These are phyloP conservation scores for Danio aesculapii DNA, from an alignment of 2,797 vertebrate species.

Conservation along the genomic window DNA sequence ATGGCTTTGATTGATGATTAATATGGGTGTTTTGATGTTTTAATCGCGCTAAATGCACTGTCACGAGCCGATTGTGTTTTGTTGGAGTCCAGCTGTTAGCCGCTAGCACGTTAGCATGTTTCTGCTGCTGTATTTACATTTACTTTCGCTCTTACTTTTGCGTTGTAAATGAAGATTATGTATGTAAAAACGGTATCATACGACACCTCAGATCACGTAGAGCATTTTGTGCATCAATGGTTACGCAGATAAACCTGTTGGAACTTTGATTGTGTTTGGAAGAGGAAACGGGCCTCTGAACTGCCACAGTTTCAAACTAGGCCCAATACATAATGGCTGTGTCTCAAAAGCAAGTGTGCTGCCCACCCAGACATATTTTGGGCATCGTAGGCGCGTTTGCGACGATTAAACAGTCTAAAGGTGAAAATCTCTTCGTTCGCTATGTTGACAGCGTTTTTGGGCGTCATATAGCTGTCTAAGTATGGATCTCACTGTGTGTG, in stretches of 20 bases:
- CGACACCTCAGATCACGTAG: neutral
- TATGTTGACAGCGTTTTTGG: slow-evolving; percentile 1
- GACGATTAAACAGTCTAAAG: neutral
- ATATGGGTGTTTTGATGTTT: slow-evolving; percentile 2
- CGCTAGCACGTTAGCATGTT: slow-evolving; percentile 42
- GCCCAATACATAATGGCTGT: slow-evolving; percentile 48
- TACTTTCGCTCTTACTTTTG: slow-evolving; percentile 39
- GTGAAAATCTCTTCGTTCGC: neutral
- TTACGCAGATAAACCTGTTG: neutral
- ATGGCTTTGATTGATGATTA: neutral
- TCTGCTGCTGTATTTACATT: slow-evolving; percentile 49
- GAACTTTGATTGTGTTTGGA: slow-evolving; percentile 29
- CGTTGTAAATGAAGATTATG: neutral
- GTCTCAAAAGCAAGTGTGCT: slow-evolving; percentile 24
- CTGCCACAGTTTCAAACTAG: slow-evolving; percentile 43
- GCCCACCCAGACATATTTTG: slow-evolving; percentile 32
- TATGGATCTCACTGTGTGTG: neutral
- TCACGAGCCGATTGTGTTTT: slow-evolving; percentile 44
- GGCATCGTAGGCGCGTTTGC: slow-evolving; percentile 15
- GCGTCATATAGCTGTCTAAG: neutral
- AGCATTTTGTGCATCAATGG: neutral
- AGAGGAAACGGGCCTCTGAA: slow-evolving; percentile 43
- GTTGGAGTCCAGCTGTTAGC: slow-evolving; percentile 50
- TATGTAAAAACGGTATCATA: neutral
- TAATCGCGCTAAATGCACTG: slow-evolving; percentile 8